A percentile compares a stretch with the other conserved stretches of the same genome.
These are phyloP conservation scores for Phthorimaea operculella DNA, from an alignment of 1,140 invertebrate species.

Conservation along the genomic window DNA sequence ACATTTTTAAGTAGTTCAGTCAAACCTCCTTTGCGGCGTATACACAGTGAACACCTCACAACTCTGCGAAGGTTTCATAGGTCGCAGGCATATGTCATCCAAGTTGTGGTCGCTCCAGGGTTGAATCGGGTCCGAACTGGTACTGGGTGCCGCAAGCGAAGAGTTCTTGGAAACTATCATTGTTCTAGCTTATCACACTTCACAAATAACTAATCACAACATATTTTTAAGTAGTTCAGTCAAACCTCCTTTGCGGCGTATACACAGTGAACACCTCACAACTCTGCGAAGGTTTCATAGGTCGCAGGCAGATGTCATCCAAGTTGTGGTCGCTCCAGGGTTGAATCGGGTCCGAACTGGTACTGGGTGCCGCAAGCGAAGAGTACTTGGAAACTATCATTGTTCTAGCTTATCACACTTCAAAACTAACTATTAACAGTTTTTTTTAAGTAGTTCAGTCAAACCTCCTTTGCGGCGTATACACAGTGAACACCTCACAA, in stretches of 20 bases:
- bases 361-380: background rate
- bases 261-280: background rate
- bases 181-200: no score
- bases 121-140: background rate
- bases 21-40: background rate
- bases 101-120: background rate
- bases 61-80: background rate
- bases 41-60: background rate
- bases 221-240: no score
- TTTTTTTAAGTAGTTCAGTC: no score
- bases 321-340: background rate
- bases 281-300: background rate
- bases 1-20: no score
- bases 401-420: no score
- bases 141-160: background rate
- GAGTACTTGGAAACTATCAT: no score
- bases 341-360: background rate
- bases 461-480: background rate
- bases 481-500: constrained; percentile 1
- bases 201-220: no score
- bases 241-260: background rate
- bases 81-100: background rate
- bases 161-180: no score
- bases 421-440: no score
- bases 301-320: background rate